These are phyloP conservation scores for Rhimphoctona megacephalus DNA, from an alignment of 2,888 invertebrate genomes.

Conservation along the genomic window DNA sequence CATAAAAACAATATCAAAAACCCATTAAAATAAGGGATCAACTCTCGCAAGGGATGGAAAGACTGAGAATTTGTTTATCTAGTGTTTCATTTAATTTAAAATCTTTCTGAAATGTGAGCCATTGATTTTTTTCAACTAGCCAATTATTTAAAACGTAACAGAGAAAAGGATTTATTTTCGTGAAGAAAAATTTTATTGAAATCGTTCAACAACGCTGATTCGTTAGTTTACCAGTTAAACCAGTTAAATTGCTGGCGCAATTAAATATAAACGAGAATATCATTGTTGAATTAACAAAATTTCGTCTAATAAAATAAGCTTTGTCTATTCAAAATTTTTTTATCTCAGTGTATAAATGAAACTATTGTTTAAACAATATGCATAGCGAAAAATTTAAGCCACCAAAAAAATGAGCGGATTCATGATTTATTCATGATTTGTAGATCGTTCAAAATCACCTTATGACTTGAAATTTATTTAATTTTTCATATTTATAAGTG, in stretches of 20 bases:
- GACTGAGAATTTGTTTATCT: not conserved
- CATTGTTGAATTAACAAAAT: too few relatives aligned
- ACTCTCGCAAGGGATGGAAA: not conserved
- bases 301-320: too few relatives aligned
- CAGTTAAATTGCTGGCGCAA: too few relatives aligned
- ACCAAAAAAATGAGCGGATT: not conserved
- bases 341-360: not conserved
- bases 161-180: too few relatives aligned
- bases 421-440: constrained; percentile 4
- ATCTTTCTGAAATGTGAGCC: too few relatives aligned
- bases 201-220: too few relatives aligned
- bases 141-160: too few relatives aligned
- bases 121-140: too few relatives aligned
- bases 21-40: not conserved
- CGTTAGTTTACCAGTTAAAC: too few relatives aligned
- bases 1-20: not conserved
- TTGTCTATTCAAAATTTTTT: too few relatives aligned
- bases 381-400: not conserved
- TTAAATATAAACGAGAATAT: too few relatives aligned
- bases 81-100: not conserved
- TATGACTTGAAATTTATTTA: not conserved
- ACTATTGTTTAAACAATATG: not conserved
- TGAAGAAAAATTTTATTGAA: too few relatives aligned
- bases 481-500: not conserved
- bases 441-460: not conserved